Base-by-base conservation (phyloP, 2,113 vertebrate genomes). In the Chaetura pelagica region DNA sequence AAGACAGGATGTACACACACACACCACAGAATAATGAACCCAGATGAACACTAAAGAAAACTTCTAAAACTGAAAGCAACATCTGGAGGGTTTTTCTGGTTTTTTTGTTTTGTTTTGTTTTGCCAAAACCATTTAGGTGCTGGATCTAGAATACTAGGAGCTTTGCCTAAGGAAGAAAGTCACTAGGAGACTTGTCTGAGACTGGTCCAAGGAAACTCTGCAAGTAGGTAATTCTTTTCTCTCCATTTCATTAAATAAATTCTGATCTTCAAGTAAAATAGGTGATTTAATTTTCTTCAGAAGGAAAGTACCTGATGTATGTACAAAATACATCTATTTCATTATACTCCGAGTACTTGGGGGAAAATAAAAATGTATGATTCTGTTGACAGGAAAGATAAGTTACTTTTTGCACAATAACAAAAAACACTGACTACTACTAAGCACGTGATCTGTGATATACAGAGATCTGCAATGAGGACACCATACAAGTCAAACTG, bases 271-370 rank as follows among this genome's bases (percentile, higher is more conserved):
- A 54, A 40, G 22, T 75, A 59, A 63, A 91, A 66, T 4, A 38
- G 4, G 15, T 5, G 5, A 49, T 15, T 88, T 69, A 7, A 11
- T 77, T 58, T 58, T 51, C 8, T 78, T 69, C 16, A 24, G 63
- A 87, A 87, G 18, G 29, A 62, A 54, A 80, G 44, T 21, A 81
- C n/a, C 32, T 63, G 49, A 44, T 8, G 0, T n/a, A 55, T 4
- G 5, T 12, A 52, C 0, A 5, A 42, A 57, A 49, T 48, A 9
- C 5, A 63, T 23, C 3, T 1, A 29, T 72, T 86, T 63, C 48
- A 80, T 14, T 32, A 18, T 13, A 58, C 4, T 8, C 46, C 30
- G 22, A 49, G 3, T 20, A 34, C 15, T 1, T 55, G 8, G 6
- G n/a, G 9, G 5, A 32, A 87, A 81, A 52, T 17, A 46, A 23